Percentiles rank a stretch among this genome's conserved stretches.
Evolutionary conservation across 2,797 vertebrate species (phyloP).

Genomic region (Parotocinclus haroldoi): DNA sequence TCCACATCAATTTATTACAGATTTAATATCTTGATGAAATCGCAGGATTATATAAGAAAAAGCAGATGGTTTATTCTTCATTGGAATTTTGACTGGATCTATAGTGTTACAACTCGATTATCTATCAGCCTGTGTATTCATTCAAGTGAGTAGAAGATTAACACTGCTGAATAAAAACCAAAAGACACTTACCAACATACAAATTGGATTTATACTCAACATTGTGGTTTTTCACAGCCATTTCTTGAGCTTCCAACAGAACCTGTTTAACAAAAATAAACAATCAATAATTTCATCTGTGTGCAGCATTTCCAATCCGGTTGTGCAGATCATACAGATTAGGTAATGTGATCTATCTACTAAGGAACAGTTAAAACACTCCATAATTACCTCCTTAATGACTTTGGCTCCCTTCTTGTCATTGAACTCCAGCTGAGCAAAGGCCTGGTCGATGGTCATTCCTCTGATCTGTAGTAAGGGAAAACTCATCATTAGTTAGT

Average conservation of each 20-base stretch:
- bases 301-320: too few species aligned
- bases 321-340: too few species aligned
- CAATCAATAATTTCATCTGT: not conserved
- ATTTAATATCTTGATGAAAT: too few species aligned
- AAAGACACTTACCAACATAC: slow-evolving; percentile 77
- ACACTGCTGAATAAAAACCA: too few species aligned
- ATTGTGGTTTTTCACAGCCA: slow-evolving; percentile 89
- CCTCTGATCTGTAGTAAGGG: slow-evolving; percentile 76
- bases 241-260: slow-evolving; percentile 93
- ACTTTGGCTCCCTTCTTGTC: slow-evolving; percentile 96
- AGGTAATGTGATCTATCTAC: not conserved
- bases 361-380: not conserved
- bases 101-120: too few species aligned
- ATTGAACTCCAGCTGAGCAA: slow-evolving; percentile 88
- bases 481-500: not conserved
- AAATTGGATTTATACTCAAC: slow-evolving; percentile 96
- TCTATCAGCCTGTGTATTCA: too few species aligned
- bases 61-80: too few species aligned
- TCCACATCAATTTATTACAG: too few species aligned
- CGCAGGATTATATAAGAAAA: too few species aligned
- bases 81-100: too few species aligned
- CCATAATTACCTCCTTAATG: slow-evolving; percentile 81
- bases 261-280: slow-evolving; percentile 65
- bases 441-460: slow-evolving; percentile 89
- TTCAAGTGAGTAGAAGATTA: too few species aligned